Percentiles rank a stretch among this genome's conserved stretches.
Conservation (phyloP, 2,113 vertebrate genomes). For the Coracopsis vasa region DNA sequence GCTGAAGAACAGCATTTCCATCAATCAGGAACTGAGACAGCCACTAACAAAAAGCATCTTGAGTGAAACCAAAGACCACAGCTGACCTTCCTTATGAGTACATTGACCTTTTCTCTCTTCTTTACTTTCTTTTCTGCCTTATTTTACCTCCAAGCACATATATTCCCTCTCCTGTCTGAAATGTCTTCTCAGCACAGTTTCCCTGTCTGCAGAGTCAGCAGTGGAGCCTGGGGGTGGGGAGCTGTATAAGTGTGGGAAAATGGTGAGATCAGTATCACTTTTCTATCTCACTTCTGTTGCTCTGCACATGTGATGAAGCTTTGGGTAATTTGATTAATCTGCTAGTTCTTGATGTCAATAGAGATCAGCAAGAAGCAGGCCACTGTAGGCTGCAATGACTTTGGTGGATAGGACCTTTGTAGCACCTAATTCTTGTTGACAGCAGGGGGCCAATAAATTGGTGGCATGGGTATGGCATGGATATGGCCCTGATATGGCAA, state of each 20-base stretch:
- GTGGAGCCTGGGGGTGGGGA: accelerated
- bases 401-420: accelerated
- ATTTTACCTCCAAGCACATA: neutral
- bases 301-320: neutral
- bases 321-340: neutral
- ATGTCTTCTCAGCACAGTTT: neutral
- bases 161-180: neutral
- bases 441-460: neutral
- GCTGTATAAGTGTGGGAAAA: neutral
- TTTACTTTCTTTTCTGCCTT: neutral
- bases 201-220: accelerated
- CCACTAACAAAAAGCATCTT: neutral
- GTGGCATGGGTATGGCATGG: neutral
- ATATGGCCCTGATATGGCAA: accelerated
- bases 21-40: neutral
- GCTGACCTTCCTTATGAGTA: accelerated
- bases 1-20: neutral
- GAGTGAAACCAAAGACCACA: neutral
- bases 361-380: neutral
- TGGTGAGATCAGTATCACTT: accelerated
- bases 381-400: accelerated
- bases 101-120: neutral
- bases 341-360: neutral
- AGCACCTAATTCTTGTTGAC: neutral
- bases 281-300: neutral